Evolutionary conservation across 2,113 vertebrate species (phyloP), one percentile per base, ranked within the genome.

Genomic region (Centropus unirufus): DNA sequence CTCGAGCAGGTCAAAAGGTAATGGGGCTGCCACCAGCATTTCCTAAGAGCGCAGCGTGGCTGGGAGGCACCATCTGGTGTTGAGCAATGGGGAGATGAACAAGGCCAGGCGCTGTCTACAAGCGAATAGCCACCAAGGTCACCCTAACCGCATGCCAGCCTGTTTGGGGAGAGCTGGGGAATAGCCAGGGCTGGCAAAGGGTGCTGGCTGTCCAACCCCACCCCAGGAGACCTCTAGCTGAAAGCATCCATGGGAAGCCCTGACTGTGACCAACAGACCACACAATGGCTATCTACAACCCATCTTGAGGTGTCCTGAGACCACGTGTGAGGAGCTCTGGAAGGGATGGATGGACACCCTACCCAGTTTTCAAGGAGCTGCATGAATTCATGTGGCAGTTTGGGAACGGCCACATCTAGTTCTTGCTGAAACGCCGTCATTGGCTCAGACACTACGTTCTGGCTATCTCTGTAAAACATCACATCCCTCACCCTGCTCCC

Each of bases 1-100:
- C 89, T 86, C 64, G 90, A 97, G 91, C 94, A 89, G 96, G 95
- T 96, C 95, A 89, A 92, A 94, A 97, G 96, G 94, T 96, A 95
- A 95, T 94, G 89, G 85, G 86, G 89, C 76, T 89, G 80, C 44
- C 89, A 15, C 72, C 4, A 0, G 75, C 0, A 0, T 90, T 95
- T 94, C 93, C 90, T 77, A 83, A 94, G 17, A 63, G 68, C 5
- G 1, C 21, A 0, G 83, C 0, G 0, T 0, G 2, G 73, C 39
- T 80, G 93, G 83, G 89, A 96, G 89, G 73, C 69, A 84, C 90
- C 76, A 73, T 55, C 9, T 0, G 5, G 26, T 29, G 26, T 92
- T 97, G 88, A 78, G 89, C 92, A 97, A 95, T 1, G 42, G 55
- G 51, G 52, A 80, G 64, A 78, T 32, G 64, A 89, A 92, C 51